Percentiles rank a stretch among this genome's conserved stretches.
Conservation (phyloP, 2,113 vertebrate species). For the Psettodes erumei region DNA sequence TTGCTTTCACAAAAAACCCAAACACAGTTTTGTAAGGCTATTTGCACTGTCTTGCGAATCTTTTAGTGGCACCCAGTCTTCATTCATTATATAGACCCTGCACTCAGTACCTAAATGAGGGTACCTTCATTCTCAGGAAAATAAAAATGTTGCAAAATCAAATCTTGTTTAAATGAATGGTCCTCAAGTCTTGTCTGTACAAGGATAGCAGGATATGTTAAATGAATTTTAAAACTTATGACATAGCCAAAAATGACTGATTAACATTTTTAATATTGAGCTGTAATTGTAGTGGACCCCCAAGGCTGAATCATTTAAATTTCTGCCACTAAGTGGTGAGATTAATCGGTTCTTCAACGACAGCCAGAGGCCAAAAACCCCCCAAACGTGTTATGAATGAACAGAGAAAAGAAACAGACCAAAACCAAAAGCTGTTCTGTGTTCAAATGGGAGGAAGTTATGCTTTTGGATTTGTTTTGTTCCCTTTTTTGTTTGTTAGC, state of each 20-base stretch:
- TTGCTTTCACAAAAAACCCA: background rate
- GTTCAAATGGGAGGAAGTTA: background rate
- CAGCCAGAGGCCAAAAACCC: background rate
- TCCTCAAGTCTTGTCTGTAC: background rate
- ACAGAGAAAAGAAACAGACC: background rate
- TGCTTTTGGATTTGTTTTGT: too few species aligned
- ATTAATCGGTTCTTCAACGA: background rate
- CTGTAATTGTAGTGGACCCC: background rate
- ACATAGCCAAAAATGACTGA: background rate
- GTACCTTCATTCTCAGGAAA: constrained; percentile 5
- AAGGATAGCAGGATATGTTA: background rate
- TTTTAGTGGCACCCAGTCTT: constrained; percentile 4
- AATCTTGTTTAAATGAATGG: constrained; percentile 7
- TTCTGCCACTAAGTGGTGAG: constrained; percentile 1
- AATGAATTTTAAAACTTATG: constrained; percentile 31
- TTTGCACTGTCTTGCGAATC: constrained; percentile 14
- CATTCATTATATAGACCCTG: background rate
- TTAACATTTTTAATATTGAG: constrained; percentile 8
- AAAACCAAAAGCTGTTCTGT: too few species aligned
- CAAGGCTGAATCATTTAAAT: background rate
- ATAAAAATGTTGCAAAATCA: constrained; percentile 20
- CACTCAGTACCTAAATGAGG: constrained; percentile 5
- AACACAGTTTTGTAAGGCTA: constrained; percentile 1
- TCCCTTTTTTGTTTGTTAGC: too few species aligned
- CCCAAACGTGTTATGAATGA: background rate